Percentiles rank a stretch among this genome's conserved stretches.
These are phyloP conservation scores for Oncopeltus fasciatus DNA, from an alignment of 1,140 invertebrate species.

Conservation along the genomic window DNA sequence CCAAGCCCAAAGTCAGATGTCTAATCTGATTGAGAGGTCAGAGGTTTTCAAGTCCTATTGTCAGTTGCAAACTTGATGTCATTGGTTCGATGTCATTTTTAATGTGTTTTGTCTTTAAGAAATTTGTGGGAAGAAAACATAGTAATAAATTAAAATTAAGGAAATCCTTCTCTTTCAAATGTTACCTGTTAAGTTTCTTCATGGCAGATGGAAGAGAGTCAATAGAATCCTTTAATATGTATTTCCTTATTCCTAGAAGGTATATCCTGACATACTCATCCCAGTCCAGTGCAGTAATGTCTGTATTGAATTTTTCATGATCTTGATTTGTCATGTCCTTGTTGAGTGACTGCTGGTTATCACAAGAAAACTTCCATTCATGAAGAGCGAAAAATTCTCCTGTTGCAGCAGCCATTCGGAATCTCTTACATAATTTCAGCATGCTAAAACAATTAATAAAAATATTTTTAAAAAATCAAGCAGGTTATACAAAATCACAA, in stretches of 20 bases:
- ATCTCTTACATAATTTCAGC: conserved; percentile 65
- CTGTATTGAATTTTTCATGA: conserved; percentile 40
- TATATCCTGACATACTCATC: conserved; percentile 53
- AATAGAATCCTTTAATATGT: conserved; percentile 57
- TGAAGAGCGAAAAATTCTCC: conserved; percentile 77
- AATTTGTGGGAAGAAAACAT: neutral
- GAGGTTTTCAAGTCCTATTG: neutral
- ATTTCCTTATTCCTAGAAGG: conserved; percentile 63
- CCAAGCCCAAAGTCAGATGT: neutral
- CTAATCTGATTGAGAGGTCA: neutral
- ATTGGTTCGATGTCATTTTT: neutral
- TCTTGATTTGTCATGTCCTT: conserved; percentile 45
- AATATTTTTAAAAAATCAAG: neutral
- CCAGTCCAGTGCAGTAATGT: conserved; percentile 47
- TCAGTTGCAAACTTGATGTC: neutral
- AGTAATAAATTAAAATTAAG: neutral
- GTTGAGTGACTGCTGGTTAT: conserved; percentile 54
- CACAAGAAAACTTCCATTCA: conserved; percentile 70
- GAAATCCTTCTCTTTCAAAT: neutral
- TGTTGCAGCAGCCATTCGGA: conserved; percentile 57
- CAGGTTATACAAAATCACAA: neutral
- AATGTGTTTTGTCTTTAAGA: neutral
- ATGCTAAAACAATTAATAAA: conserved; percentile 42
- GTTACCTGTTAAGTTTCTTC: conserved; percentile 45
- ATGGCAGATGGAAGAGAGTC: conserved; percentile 46